Conservation (phyloP, 2,113 vertebrate species). For the Larimichthys polyactis region DNA sequence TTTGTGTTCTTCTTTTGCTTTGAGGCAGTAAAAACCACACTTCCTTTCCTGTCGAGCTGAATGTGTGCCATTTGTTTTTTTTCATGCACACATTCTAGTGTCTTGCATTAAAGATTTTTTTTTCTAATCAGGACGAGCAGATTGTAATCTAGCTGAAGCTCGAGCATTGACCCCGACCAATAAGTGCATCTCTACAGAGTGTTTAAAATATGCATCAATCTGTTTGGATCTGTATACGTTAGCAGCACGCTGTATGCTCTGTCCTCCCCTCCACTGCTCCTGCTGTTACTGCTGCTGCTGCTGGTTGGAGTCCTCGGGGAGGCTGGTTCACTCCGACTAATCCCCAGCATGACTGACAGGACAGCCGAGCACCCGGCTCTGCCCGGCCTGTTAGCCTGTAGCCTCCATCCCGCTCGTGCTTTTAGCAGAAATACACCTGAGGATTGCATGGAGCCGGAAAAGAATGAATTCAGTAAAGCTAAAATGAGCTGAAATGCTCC, state of each 20-base stretch:
- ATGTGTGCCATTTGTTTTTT: neutral
- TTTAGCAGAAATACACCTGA: neutral
- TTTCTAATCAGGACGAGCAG: neutral
- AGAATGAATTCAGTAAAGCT: neutral
- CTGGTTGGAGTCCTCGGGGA: slow-evolving; percentile 43
- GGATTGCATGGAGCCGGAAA: slow-evolving; percentile 24
- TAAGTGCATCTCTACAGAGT: neutral
- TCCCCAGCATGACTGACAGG: slow-evolving; percentile 47
- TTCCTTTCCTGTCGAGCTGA: neutral
- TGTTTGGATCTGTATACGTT: neutral
- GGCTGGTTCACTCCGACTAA: slow-evolving; percentile 37
- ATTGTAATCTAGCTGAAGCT: neutral
- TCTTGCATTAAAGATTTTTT: neutral
- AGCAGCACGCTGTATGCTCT: neutral
- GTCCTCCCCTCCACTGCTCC: neutral
- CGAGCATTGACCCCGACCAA: neutral
- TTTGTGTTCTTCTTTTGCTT: neutral
- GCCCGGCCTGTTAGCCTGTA: slow-evolving; percentile 26
- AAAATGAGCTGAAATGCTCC: slow-evolving; percentile 10
- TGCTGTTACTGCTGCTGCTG: slow-evolving; percentile 7
- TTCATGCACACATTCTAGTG: neutral
- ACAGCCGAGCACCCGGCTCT: slow-evolving; percentile 19
- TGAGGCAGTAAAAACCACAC: neutral
- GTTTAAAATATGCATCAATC: neutral
- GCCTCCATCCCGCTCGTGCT: slow-evolving; percentile 11